phyloP scores from a whole-genome alignment of 2,797 vertebrate species.

The Ara ararauna region DNA sequence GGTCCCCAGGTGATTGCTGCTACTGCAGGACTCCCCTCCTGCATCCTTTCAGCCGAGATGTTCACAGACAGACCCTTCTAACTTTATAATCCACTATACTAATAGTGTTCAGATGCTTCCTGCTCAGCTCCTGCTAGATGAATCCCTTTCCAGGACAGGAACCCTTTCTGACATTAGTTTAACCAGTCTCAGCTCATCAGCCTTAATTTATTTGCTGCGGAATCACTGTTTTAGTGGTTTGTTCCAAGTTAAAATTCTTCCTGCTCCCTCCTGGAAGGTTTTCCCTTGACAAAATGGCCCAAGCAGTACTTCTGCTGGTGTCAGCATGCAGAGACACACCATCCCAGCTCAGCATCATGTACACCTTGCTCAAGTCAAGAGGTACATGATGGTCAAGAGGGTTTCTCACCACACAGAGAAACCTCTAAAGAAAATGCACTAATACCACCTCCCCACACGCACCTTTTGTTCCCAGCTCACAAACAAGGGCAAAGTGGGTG shows the following conservation, averaged over 20 bases:
- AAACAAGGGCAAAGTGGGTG: accelerated
- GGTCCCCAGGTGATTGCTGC: neutral
- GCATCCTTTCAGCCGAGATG: neutral
- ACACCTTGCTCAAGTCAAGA: neutral
- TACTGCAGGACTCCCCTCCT: neutral
- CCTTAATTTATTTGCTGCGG: slow-evolving; percentile 26
- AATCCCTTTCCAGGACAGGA: slow-evolving; percentile 23
- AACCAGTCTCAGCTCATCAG: slow-evolving; percentile 51
- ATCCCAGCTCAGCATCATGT: neutral
- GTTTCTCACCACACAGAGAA: accelerated
- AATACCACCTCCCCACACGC: accelerated
- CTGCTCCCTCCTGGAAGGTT: neutral
- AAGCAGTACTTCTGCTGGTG: neutral
- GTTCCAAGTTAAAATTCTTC: neutral
- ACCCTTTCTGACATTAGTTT: slow-evolving; percentile 3
- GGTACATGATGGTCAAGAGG: neutral
- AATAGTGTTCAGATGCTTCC: slow-evolving; percentile 11
- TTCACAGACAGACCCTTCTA: neutral
- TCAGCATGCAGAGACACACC: neutral
- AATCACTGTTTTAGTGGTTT: neutral
- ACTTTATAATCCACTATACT: neutral
- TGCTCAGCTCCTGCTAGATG: slow-evolving; percentile 4
- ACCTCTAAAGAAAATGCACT: accelerated
- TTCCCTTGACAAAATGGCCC: neutral
- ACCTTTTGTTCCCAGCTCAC: neutral